Conservation (phyloP, 2,797 vertebrate species). For the Thaleichthys pacificus region DNA sequence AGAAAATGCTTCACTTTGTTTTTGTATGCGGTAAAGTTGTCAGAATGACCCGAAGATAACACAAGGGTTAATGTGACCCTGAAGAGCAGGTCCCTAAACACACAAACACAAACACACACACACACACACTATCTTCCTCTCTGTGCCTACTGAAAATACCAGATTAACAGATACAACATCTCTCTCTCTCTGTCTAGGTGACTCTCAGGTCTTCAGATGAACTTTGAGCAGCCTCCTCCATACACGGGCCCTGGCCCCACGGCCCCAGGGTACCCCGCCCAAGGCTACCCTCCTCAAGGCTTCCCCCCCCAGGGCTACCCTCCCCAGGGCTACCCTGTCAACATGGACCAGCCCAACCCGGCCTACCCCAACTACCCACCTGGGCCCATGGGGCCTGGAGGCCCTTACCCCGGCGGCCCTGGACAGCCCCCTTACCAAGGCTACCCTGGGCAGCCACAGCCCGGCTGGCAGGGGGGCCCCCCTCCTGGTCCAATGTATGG, state of each 20-base stretch:
- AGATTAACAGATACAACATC: background rate
- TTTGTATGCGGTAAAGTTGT: no score
- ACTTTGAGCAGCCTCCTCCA: constrained; percentile 89
- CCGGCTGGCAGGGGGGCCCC: constrained; percentile 85
- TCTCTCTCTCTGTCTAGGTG: constrained; percentile 56
- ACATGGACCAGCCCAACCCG: constrained; percentile 81
- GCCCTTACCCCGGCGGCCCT: constrained; percentile 70
- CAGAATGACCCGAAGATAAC: no score
- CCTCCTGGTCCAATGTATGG: constrained; percentile 82
- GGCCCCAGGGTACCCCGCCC: constrained; percentile 81
- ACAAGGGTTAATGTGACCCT: constrained; percentile 46
- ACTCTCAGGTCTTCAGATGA: constrained; percentile 73
- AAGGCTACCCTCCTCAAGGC: constrained; percentile 73
- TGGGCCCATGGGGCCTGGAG: constrained; percentile 65
- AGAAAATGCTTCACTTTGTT: no score
- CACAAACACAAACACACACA: constrained; percentile 6
- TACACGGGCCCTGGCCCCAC: constrained; percentile 81
- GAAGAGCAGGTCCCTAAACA: background rate
- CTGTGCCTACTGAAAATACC: background rate
- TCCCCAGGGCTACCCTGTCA: constrained; percentile 82
- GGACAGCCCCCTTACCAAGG: constrained; percentile 79
- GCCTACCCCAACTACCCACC: constrained; percentile 66
- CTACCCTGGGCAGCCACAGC: constrained; percentile 80
- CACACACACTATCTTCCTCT: background rate
- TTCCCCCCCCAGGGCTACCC: constrained; percentile 83